Evolutionary conservation across 2,113 vertebrate species (phyloP).

Genomic region (Beaufortia kweichowensis): DNA sequence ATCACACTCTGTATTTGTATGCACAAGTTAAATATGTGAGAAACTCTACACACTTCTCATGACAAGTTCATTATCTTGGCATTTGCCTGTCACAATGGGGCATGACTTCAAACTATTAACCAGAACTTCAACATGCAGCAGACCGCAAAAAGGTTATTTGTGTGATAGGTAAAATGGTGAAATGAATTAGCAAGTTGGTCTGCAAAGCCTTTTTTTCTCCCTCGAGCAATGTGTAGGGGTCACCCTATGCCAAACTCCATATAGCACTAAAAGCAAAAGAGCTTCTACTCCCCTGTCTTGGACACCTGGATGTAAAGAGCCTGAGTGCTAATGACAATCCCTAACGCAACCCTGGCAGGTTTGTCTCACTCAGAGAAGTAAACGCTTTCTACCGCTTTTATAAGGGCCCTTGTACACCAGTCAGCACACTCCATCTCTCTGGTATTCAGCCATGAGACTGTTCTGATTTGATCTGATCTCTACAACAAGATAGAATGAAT

Average conservation of each 20-base stretch:
- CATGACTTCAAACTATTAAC: slow-evolving; percentile 47
- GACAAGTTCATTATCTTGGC: slow-evolving; percentile 41
- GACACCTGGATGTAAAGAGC: neutral
- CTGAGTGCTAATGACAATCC: slow-evolving; percentile 9
- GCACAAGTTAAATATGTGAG: slow-evolving; percentile 32
- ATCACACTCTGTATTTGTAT: neutral
- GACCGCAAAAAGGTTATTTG: slow-evolving; percentile 51
- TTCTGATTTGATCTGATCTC: slow-evolving; percentile 14
- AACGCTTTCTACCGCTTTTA: neutral
- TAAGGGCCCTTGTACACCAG: neutral
- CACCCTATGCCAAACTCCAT: slow-evolving; percentile 35
- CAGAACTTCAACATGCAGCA: slow-evolving; percentile 40
- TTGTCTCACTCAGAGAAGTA: neutral
- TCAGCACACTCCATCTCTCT: neutral
- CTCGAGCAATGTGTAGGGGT: slow-evolving; percentile 7
- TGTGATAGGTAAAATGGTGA: slow-evolving; percentile 53
- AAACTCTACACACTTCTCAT: slow-evolving; percentile 21
- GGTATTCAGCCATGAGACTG: neutral
- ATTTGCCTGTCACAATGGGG: slow-evolving; percentile 38
- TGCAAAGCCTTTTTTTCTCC: slow-evolving; percentile 28
- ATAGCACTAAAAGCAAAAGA: neutral
- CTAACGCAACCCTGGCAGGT: neutral
- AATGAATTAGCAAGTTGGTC: slow-evolving; percentile 45
- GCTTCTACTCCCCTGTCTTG: neutral
- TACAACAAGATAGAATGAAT: slow-evolving; percentile 8